These are phyloP conservation scores for Nebria ingens DNA, from an alignment of 1,140 invertebrate species.

Conservation along the genomic window DNA sequence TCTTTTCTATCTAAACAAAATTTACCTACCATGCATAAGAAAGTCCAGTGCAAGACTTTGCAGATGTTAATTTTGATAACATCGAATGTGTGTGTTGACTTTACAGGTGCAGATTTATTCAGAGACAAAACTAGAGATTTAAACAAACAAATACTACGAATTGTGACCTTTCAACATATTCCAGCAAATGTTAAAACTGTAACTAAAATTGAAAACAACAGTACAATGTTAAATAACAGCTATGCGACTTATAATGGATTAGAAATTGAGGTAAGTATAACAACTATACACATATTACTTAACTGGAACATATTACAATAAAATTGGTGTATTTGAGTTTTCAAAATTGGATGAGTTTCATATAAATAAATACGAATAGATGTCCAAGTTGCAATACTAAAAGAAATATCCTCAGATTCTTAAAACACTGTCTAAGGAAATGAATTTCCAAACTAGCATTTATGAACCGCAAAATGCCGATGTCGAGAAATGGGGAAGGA, in stretches of 20 bases:
- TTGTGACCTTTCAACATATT: slow-evolving; percentile 57
- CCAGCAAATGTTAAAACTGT: slow-evolving; percentile 42
- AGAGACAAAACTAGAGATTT: slow-evolving; percentile 49
- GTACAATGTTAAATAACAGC: slow-evolving; percentile 10
- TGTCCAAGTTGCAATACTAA: too few species aligned
- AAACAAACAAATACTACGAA: slow-evolving; percentile 40
- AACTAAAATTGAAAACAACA: slow-evolving; percentile 20
- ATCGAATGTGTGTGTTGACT: too few species aligned
- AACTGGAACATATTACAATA: too few species aligned
- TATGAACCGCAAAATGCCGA: slow-evolving; percentile 49
- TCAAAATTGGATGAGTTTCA: too few species aligned
- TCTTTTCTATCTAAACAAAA: too few species aligned
- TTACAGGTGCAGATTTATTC: slow-evolving; percentile 37
- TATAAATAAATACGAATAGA: background rate
- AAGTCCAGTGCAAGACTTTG: too few species aligned
- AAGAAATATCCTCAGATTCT: slow-evolving; percentile 49
- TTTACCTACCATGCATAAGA: too few species aligned
- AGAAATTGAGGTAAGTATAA: slow-evolving; percentile 47
- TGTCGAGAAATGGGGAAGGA: slow-evolving; percentile 52
- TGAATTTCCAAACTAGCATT: slow-evolving; percentile 57
- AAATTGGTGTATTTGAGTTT: slow-evolving; percentile 12
- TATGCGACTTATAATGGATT: slow-evolving; percentile 36
- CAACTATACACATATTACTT: background rate
- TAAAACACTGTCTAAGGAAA: slow-evolving; percentile 47
- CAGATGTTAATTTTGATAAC: too few species aligned